Conservation (phyloP, 1,140 invertebrate genomes). For the Aphelinus certus region DNA sequence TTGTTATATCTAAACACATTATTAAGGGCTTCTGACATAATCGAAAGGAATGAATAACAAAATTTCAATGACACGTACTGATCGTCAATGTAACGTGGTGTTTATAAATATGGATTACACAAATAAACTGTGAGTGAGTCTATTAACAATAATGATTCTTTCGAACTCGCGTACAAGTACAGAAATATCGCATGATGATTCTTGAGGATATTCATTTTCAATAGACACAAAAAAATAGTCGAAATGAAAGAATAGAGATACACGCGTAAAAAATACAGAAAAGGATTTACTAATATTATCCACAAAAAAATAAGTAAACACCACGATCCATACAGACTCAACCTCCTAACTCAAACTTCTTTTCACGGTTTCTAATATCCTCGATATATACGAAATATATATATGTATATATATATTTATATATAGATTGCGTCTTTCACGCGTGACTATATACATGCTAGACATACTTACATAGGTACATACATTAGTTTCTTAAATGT, state of each 20-base stretch:
- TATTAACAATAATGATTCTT: slow-evolving; percentile 34
- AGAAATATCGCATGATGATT: slow-evolving; percentile 29
- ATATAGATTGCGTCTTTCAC: slow-evolving; percentile 27
- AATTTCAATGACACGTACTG: slow-evolving; percentile 35
- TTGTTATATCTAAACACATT: slow-evolving; percentile 25
- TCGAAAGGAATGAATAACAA: slow-evolving; percentile 34
- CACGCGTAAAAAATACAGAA: slow-evolving; percentile 11
- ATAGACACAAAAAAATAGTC: slow-evolving; percentile 18
- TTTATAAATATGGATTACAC: slow-evolving; percentile 17
- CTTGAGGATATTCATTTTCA: neutral
- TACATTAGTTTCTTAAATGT: slow-evolving; percentile 32
- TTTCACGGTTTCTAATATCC: slow-evolving; percentile 1
- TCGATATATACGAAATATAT: slow-evolving; percentile 39
- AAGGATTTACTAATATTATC: slow-evolving; percentile 9
- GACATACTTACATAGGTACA: slow-evolving; percentile 43
- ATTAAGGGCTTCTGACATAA: slow-evolving; percentile 13
- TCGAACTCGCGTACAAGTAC: slow-evolving; percentile 23
- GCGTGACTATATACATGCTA: slow-evolving; percentile 41
- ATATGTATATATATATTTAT: slow-evolving; percentile 4
- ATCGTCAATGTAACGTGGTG: slow-evolving; percentile 26
- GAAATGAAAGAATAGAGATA: slow-evolving; percentile 13
- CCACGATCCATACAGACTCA: slow-evolving; percentile 15
- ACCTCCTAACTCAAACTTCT: slow-evolving; percentile 14
- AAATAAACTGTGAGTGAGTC: slow-evolving; percentile 23
- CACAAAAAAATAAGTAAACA: slow-evolving; percentile 19